Percentiles rank a stretch among this genome's conserved stretches.
phyloP scores from a whole-genome alignment of 2,888 invertebrate species.

The Callyntrura sp. region DNA sequence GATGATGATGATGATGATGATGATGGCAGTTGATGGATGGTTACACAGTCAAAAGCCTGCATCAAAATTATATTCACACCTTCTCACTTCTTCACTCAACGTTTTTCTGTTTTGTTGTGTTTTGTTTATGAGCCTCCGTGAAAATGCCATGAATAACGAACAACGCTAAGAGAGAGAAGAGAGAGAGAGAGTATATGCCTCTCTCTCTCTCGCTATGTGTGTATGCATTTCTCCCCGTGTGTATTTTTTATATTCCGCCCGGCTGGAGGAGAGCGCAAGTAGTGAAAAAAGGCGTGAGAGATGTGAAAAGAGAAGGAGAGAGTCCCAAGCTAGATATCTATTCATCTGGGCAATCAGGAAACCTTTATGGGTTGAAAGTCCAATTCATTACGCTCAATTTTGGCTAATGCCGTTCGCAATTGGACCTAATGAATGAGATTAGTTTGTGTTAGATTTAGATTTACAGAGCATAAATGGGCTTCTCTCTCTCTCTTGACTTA shows the following conservation, averaged over 20 bases:
- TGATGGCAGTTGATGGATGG: constrained; percentile 75
- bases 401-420: constrained; percentile 84
- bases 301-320: constrained; percentile 28
- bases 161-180: not conserved
- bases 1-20: constrained; percentile 62
- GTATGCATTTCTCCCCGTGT: not conserved
- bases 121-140: not conserved
- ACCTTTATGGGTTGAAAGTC: constrained; percentile 84
- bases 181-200: not conserved
- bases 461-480: constrained; percentile 84
- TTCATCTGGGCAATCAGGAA: constrained; percentile 84
- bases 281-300: constrained; percentile 13
- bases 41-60: constrained; percentile 59
- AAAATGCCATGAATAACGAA: not conserved
- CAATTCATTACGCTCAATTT: constrained; percentile 84
- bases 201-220: not conserved
- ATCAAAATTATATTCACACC: constrained; percentile 67
- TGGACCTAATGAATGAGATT: constrained; percentile 84
- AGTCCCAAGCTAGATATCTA: constrained; percentile 84
- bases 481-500: constrained; percentile 41
- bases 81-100: not conserved
- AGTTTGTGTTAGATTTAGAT: constrained; percentile 84
- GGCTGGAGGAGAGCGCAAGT: constrained; percentile 53
- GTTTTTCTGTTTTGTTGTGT: constrained; percentile 32
- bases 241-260: not conserved